These are phyloP conservation scores for Tachyglossus aculeatus DNA, from an alignment of 2,797 vertebrate species.

Conservation along the genomic window DNA sequence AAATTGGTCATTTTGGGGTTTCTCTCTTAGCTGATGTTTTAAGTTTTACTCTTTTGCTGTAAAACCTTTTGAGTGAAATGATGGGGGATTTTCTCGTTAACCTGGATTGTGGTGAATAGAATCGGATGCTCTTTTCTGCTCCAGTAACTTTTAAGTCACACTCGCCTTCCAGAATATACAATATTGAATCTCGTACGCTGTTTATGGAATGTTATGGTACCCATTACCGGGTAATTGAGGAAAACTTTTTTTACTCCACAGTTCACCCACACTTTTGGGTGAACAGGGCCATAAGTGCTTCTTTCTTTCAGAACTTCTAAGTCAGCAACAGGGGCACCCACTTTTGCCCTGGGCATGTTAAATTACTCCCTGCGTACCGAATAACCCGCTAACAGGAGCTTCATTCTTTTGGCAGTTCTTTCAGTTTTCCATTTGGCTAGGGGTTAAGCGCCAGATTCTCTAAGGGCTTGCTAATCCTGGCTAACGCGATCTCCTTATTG, in stretches of 20 bases:
- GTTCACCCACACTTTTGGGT: constrained; percentile 49
- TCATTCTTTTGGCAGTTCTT: constrained; percentile 38
- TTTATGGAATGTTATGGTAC: not conserved
- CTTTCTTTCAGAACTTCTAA: constrained; percentile 27
- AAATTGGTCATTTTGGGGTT: not conserved
- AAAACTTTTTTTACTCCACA: constrained; percentile 24
- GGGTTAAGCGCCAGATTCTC: constrained; percentile 50
- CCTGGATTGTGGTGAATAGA: not conserved
- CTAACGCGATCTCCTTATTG: constrained; percentile 73
- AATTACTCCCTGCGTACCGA: constrained; percentile 40
- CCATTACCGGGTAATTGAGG: constrained; percentile 4
- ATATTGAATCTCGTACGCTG: constrained; percentile 10
- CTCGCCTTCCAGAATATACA: not conserved
- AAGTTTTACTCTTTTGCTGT: not conserved
- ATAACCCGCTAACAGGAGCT: constrained; percentile 40
- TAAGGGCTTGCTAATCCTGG: constrained; percentile 68
- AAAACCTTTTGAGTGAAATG: constrained; percentile 5
- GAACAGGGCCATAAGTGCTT: constrained; percentile 21
- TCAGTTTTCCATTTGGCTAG: constrained; percentile 31
- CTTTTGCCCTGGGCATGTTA: constrained; percentile 18
- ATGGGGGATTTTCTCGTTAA: not conserved
- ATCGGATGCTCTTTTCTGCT: not conserved
- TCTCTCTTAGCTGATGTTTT: constrained; percentile 9
- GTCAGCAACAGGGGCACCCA: constrained; percentile 8
- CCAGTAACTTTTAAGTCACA: not conserved